Evolutionary conservation across 2,797 vertebrate species (phyloP), one percentile per base, ranked within the genome.

Genomic region (Gymnothorax reevesii): DNA sequence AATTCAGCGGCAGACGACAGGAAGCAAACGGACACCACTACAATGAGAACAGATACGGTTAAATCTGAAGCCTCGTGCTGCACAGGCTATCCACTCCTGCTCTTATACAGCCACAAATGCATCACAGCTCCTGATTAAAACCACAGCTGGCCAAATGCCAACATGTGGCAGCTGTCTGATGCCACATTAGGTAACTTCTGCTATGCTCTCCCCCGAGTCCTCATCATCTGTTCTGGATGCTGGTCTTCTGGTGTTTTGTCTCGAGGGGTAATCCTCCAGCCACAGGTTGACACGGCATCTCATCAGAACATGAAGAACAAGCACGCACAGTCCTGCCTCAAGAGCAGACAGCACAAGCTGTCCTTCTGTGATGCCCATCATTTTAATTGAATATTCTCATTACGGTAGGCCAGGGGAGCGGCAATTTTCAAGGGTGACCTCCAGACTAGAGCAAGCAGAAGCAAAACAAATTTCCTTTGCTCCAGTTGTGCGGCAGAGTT

Each of bases 111-210:
- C 20, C 25, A 2, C 52, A 9, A 15, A 69, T 86, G 22, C 27
- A n/a, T n/a, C 10, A 27, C 83, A 64, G 17, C 60, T 86, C 69
- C 33, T 25, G 57, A 17, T 49, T 12, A 7, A 59, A 73, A 33
- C 25, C 80, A 59, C 62, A 75, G n/a, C 57, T 52, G 54, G 54
- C 66, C 62, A 54, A 60, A 83, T 55, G 22, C 25, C 64, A 87
- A 83, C 57, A 83, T 17, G 33, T 7, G 27, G 52, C 66, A 57
- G 27, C 62, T 60, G 64, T 60, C 77, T 82, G 80, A 86, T 20
- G 55, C 22, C 27, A 33, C 17, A 7, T 86, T n/a, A 52, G n/a
- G 64, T 66, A 57, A 80, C 73, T 22, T 60, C 22, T 57, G 20
- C 55, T 33, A 8, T 59, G 1, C 71, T 13, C 7, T 69, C 66